These are phyloP conservation scores for Thamnophis elegans DNA, from an alignment of 2,797 vertebrate genomes.

Conservation along the genomic window DNA sequence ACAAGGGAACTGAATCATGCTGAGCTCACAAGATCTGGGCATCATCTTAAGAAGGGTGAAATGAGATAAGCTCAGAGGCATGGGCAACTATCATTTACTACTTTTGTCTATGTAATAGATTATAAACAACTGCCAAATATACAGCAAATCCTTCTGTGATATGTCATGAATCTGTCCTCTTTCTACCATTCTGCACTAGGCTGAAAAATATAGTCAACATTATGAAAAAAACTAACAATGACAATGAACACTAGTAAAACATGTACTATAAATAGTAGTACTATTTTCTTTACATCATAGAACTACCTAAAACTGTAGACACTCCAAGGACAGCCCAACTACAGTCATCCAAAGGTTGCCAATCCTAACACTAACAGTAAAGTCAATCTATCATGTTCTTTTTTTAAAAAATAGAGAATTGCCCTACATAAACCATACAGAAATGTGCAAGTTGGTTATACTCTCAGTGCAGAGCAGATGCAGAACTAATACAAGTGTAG, in stretches of 20 bases:
- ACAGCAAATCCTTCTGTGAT: not conserved
- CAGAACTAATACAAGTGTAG: not conserved
- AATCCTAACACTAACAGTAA: not conserved
- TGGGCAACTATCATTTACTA: constrained; percentile 5
- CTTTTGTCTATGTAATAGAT: not conserved
- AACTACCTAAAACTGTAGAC: not conserved
- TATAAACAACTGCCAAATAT: not conserved
- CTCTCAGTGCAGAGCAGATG: not conserved
- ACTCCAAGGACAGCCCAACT: not conserved
- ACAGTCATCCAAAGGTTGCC: not conserved
- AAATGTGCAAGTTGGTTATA: not conserved
- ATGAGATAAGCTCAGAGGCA: constrained; percentile 6
- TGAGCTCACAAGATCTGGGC: constrained; percentile 25
- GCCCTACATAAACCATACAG: not conserved
- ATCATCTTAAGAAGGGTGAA: constrained; percentile 26
- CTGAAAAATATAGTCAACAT: not conserved
- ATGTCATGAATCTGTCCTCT: not conserved
- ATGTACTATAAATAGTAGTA: not conserved
- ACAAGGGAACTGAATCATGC: constrained; percentile 4
- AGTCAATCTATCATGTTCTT: not conserved
- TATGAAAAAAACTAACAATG: not conserved
- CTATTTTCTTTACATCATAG: not conserved
- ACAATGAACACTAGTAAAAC: not conserved
- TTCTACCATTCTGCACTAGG: not conserved
- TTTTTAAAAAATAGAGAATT: not conserved